phyloP scores from a whole-genome alignment of 37 sponge, comb jelly and placozoan genomes.

The Eunapius fragilis region DNA sequence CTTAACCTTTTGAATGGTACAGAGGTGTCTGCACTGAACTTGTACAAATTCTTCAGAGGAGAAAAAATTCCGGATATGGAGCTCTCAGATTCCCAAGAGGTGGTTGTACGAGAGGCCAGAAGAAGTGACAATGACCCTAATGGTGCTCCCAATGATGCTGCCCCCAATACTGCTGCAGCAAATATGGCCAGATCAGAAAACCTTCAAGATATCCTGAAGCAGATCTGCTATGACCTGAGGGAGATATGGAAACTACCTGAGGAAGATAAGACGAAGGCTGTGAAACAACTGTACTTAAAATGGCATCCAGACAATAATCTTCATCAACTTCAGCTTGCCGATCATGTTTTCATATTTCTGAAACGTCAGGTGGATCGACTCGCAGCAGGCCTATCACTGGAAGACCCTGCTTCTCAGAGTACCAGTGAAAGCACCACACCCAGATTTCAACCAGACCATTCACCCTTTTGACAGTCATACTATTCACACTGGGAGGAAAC shows the following conservation, averaged over 20 bases:
- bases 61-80: background rate
- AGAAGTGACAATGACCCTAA: too few species aligned
- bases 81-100: background rate
- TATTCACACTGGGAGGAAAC: background rate
- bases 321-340: slow-evolving; percentile 14
- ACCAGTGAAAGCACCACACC: too few species aligned
- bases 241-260: slow-evolving; percentile 43
- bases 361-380: slow-evolving; percentile 24
- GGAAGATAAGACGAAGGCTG: slow-evolving; percentile 25
- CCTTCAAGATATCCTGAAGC: too few species aligned
- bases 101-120: background rate
- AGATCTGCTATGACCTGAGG: slow-evolving; percentile 19
- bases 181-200: too few species aligned
- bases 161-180: background rate
- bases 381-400: slow-evolving; percentile 5
- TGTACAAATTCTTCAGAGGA: slow-evolving; percentile 43
- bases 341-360: slow-evolving; percentile 52
- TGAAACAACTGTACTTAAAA: slow-evolving; percentile 44
- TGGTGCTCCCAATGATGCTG: too few species aligned
- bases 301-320: slow-evolving; percentile 71
- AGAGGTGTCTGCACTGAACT: slow-evolving; percentile 3
- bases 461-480: background rate
- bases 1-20: background rate
- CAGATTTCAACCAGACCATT: too few species aligned
- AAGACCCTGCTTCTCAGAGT: slow-evolving; percentile 7